phyloP scores from a whole-genome alignment of 2,888 invertebrate species.

The Drosophila quinaria region DNA sequence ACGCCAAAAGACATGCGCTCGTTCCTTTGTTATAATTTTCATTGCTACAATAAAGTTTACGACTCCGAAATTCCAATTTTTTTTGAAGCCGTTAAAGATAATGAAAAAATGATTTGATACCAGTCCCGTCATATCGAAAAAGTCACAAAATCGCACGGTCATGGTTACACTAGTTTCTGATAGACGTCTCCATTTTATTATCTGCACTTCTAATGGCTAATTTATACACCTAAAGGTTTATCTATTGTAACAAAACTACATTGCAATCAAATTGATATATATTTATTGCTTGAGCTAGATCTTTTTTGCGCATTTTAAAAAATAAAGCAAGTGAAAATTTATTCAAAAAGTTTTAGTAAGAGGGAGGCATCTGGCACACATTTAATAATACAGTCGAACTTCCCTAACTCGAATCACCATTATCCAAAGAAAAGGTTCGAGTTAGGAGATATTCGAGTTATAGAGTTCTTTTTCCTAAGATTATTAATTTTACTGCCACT shows the following conservation, averaged over 20 bases:
- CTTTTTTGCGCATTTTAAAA: not conserved
- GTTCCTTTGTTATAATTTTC: slow-evolving; percentile 29
- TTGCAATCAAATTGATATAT: not conserved
- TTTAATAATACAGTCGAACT: no score
- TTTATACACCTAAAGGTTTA: slow-evolving; percentile 10
- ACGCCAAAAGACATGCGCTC: slow-evolving; percentile 9
- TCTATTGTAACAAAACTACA: not conserved
- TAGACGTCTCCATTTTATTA: not conserved
- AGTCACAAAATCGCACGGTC: slow-evolving; percentile 21
- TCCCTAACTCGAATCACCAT: no score
- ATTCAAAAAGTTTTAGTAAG: not conserved
- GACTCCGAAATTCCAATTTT: slow-evolving; percentile 11
- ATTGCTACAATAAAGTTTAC: slow-evolving; percentile 36
- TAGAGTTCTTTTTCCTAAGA: no score
- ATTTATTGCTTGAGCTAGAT: not conserved
- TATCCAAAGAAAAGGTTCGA: no score
- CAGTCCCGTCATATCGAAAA: not conserved
- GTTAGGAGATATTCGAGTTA: no score
- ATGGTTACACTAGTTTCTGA: slow-evolving; percentile 41
- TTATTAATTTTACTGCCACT: no score
- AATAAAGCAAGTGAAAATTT: not conserved
- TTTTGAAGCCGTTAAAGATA: slow-evolving; percentile 3
- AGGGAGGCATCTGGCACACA: no score
- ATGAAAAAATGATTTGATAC: slow-evolving; percentile 9
- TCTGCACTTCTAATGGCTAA: slow-evolving; percentile 3